Conservation (phyloP, 2,888 invertebrate genomes). For the Mythimna pallens region DNA sequence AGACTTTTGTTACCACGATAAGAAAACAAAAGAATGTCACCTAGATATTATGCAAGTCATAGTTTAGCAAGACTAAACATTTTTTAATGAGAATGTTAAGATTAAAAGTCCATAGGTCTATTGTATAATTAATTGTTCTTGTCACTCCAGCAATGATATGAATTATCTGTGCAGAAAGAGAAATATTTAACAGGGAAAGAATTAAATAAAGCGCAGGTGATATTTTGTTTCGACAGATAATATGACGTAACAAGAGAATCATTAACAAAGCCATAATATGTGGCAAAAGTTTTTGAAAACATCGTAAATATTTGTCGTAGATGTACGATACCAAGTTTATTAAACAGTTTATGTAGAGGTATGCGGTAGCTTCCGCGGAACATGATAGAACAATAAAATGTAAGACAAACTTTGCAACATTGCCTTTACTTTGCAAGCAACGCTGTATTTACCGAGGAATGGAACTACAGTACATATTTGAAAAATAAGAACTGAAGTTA, state of each 20-base stretch:
- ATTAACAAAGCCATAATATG: conserved; percentile 23
- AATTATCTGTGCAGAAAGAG: not conserved
- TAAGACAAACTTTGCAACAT: conserved; percentile 70
- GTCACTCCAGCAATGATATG: not conserved
- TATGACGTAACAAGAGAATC: not conserved
- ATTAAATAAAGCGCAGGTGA: not conserved
- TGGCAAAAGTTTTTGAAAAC: conserved; percentile 25
- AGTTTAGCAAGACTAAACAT: conserved; percentile 10
- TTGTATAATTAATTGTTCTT: conserved; percentile 1
- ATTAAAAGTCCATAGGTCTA: not conserved
- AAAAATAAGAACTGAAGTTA: conserved; percentile 67
- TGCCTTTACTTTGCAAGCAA: conserved; percentile 65
- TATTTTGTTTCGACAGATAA: conserved; percentile 1
- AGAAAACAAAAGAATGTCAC: conserved; percentile 24
- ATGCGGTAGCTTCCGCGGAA: conserved; percentile 39
- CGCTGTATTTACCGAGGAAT: conserved; percentile 66
- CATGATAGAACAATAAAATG: conserved; percentile 74
- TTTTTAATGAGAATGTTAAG: conserved; percentile 12
- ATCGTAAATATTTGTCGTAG: conserved; percentile 37
- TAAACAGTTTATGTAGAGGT: conserved; percentile 37
- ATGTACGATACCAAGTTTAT: conserved; percentile 44
- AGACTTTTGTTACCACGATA: conserved; percentile 16
- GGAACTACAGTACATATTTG: conserved; percentile 60
- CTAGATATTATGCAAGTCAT: conserved; percentile 47
- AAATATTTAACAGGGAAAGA: not conserved